These are phyloP conservation scores for Aegithalos caudatus DNA, from an alignment of 2,113 vertebrate species.

Conservation along the genomic window DNA sequence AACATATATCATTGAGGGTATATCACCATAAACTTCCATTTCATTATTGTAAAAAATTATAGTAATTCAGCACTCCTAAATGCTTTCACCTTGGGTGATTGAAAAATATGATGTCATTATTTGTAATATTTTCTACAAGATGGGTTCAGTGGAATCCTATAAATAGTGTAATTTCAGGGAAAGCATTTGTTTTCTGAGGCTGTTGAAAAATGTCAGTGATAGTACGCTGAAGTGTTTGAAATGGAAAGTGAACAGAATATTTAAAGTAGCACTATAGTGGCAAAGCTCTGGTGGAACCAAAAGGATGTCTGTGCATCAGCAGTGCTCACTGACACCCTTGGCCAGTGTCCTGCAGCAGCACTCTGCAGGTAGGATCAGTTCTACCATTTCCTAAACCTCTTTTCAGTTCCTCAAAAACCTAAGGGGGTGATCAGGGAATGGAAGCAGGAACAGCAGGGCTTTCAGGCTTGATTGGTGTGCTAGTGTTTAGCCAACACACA, in stretches of 20 bases:
- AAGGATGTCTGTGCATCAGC: neutral
- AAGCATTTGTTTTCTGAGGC: neutral
- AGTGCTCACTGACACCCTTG: neutral
- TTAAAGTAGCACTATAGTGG: neutral
- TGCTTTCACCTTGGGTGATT: neutral
- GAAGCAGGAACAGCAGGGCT: neutral
- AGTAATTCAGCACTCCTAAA: neutral
- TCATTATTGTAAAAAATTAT: neutral
- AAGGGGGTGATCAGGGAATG: neutral
- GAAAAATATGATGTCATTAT: neutral
- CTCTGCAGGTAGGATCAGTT: neutral
- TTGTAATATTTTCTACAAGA: neutral
- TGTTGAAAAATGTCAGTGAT: neutral
- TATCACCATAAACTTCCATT: neutral
- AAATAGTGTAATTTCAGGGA: neutral
- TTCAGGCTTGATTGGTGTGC: rapidly evolving
- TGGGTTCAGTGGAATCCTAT: neutral
- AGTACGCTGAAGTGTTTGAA: neutral
- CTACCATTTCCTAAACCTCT: neutral
- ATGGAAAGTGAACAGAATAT: neutral
- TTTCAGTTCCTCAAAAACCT: neutral
- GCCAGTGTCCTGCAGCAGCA: neutral
- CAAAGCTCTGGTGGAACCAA: neutral
- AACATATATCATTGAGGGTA: neutral
- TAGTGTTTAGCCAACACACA: neutral